Evolutionary conservation across 2,797 vertebrate genomes (phyloP).

Genomic region (Etheostoma perlongum): DNA sequence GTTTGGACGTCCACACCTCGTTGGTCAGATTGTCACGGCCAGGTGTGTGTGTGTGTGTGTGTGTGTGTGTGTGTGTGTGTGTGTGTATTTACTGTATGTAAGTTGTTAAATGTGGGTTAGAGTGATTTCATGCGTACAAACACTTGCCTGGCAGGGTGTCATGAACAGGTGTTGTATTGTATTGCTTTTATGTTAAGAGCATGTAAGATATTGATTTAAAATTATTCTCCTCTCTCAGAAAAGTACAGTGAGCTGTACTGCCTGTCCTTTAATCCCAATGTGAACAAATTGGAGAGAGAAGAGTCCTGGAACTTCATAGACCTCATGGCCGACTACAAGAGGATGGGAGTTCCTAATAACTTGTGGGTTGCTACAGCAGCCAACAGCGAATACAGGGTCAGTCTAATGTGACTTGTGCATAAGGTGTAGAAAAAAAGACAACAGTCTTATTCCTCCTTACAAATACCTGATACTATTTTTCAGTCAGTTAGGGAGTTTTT

Average conservation of each 20-base stretch:
- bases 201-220: not conserved
- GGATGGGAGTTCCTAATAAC: constrained; percentile 94
- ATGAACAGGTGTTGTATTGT: constrained; percentile 60
- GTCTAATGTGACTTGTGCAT: constrained; percentile 53
- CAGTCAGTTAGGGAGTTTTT: too few relatives aligned
- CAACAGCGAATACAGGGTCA: constrained; percentile 93
- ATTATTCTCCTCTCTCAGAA: constrained; percentile 77
- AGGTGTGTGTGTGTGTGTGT: constrained; percentile 64
- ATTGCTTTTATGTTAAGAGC: not conserved
- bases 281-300: constrained; percentile 91
- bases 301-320: constrained; percentile 92
- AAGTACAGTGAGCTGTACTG: constrained; percentile 96
- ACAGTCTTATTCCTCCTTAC: too few relatives aligned
- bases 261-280: constrained; percentile 95
- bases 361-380: constrained; percentile 92
- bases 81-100: not conserved
- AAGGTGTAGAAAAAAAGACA: not conserved
- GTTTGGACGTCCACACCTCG: constrained; percentile 90
- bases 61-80: not conserved
- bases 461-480: too few relatives aligned
- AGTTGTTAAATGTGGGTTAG: not conserved
- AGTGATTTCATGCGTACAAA: constrained; percentile 30
- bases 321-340: constrained; percentile 88
- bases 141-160: constrained; percentile 83
- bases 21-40: constrained; percentile 90